A percentile compares a stretch with the other conserved stretches of the same genome.
Conservation (phyloP, 1,140 invertebrate species). For the Cyclargus thomasi region DNA sequence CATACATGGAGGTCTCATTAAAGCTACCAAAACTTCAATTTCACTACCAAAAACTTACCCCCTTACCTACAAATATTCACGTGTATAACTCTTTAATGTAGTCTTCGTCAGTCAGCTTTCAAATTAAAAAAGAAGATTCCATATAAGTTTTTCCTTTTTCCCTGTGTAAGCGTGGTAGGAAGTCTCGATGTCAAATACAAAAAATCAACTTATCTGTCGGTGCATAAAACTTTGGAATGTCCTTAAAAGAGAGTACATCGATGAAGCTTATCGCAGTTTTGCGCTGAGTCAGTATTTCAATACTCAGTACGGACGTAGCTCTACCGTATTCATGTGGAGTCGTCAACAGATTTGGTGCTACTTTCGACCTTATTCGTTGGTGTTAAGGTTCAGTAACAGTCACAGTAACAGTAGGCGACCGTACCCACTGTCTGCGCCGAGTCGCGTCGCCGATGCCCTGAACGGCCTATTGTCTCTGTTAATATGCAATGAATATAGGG, state of each 20-base stretch:
- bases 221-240: no score
- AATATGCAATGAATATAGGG: slow-evolving; percentile 35
- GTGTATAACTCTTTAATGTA: no score
- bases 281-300: not conserved
- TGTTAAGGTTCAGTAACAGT: not conserved
- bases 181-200: no score
- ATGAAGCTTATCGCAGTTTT: not conserved
- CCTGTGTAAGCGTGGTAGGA: no score
- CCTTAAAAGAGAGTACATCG: not conserved
- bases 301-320: not conserved
- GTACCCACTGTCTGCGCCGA: slow-evolving; percentile 16
- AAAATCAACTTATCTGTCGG: no score
- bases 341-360: not conserved
- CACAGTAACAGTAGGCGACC: not conserved
- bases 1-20: not conserved
- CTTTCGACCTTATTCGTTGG: not conserved
- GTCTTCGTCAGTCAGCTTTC: no score
- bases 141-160: no score
- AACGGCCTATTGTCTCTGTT: slow-evolving; percentile 36
- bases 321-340: not conserved
- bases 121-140: no score
- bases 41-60: no score
- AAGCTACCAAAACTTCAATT: no score
- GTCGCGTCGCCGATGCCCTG: slow-evolving; percentile 22
- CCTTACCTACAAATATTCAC: no score